These are phyloP conservation scores for Drosophila nr. perissopoda DNA, from an alignment of 2,888 invertebrate genomes.

Conservation along the genomic window DNA sequence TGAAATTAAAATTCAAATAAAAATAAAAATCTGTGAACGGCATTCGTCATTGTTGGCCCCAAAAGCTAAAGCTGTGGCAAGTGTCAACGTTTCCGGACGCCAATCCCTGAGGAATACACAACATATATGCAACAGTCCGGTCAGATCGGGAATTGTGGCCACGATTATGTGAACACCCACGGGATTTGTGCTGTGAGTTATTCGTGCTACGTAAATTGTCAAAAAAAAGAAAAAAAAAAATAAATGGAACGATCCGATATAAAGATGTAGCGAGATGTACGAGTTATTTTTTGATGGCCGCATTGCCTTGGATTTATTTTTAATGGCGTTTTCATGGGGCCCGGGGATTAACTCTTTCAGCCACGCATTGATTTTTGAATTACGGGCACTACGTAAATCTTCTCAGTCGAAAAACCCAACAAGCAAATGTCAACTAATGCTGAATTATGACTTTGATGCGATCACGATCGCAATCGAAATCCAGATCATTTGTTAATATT, in stretches of 20 bases:
- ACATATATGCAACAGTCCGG: constrained; percentile 6
- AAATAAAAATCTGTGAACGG: constrained; percentile 21
- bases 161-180: constrained; percentile 41
- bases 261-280: constrained; percentile 35
- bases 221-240: constrained; percentile 12
- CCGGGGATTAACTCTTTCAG: constrained; percentile 69
- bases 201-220: constrained; percentile 43
- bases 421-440: constrained; percentile 50
- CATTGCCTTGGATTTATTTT: constrained; percentile 70
- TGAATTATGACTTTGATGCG: constrained; percentile 71
- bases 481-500: neutral
- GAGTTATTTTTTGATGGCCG: constrained; percentile 60
- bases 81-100: constrained; percentile 64
- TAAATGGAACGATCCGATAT: constrained; percentile 38
- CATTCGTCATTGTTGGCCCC: constrained; percentile 63
- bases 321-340: constrained; percentile 68
- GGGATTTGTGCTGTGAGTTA: constrained; percentile 34
- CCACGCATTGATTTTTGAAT: constrained; percentile 64
- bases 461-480: constrained; percentile 1
- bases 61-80: constrained; percentile 18
- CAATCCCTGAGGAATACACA: constrained; percentile 6
- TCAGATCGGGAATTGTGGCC: constrained; percentile 20
- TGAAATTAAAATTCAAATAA: constrained; percentile 25
- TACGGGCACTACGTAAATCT: constrained; percentile 65
- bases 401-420: constrained; percentile 8